Percentiles rank a stretch among this genome's conserved stretches.
Evolutionary conservation across 1,140 invertebrate genomes (phyloP).

Genomic region (Drosophila paulistorum): DNA sequence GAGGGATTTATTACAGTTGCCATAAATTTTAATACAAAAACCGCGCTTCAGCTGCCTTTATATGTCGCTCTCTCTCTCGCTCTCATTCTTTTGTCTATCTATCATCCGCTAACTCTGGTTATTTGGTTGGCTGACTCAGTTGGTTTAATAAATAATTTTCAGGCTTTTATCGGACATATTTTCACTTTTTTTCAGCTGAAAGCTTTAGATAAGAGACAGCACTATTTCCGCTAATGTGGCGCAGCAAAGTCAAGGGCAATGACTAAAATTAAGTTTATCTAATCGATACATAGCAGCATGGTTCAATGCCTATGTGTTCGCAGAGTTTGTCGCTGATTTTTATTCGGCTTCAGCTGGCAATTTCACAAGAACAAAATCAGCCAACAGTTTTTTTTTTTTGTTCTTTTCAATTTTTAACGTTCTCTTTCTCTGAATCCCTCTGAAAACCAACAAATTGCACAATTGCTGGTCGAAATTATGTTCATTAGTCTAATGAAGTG

Average conservation of each 20-base stretch:
- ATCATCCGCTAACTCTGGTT: not conserved
- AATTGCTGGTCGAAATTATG: conserved; percentile 66
- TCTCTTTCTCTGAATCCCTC: not conserved
- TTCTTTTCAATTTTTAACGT: not conserved
- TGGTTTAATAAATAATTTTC: conserved; percentile 71
- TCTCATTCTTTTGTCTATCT: conserved; percentile 8
- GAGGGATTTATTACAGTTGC: conserved; percentile 59
- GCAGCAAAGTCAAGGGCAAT: conserved; percentile 67
- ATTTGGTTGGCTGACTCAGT: conserved; percentile 11
- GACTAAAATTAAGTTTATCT: conserved; percentile 81
- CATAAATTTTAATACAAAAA: conserved; percentile 70
- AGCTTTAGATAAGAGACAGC: conserved; percentile 48
- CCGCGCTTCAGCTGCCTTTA: conserved; percentile 39
- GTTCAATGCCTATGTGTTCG: conserved; percentile 33
- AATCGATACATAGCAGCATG: conserved; percentile 67
- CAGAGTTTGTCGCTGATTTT: conserved; percentile 41
- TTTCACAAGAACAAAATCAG: conserved; percentile 27
- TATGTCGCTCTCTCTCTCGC: conserved; percentile 11
- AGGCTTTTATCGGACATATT: conserved; percentile 65
- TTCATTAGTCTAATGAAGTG: conserved; percentile 78
- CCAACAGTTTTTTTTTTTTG: not conserved
- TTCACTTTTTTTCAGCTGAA: conserved; percentile 55
- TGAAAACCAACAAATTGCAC: conserved; percentile 48
- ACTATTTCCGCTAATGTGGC: conserved; percentile 66
- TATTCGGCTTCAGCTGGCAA: conserved; percentile 26